phyloP scores from a whole-genome alignment of 2,113 vertebrate species.

The Urocynchramus pylzowi region DNA sequence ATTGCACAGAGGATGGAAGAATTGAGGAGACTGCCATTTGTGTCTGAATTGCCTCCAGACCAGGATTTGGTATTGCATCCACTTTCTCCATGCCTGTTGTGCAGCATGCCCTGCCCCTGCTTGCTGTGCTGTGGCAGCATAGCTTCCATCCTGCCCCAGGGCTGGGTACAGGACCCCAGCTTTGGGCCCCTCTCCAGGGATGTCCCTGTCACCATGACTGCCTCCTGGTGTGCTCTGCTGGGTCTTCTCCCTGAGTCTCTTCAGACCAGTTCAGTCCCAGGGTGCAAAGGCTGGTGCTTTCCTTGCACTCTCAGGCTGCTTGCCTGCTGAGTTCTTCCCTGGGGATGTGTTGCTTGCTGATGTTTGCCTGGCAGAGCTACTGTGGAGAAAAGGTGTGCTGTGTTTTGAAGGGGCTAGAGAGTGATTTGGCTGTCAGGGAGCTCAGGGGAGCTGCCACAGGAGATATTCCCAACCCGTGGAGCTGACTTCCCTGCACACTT shows the following conservation, averaged over 20 bases:
- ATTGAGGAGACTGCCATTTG: background rate
- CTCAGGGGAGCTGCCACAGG: background rate
- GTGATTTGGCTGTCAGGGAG: background rate
- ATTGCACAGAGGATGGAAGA: background rate
- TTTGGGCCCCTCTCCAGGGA: background rate
- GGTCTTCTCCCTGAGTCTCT: rapidly evolving
- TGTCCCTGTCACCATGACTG: background rate
- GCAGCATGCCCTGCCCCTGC: background rate
- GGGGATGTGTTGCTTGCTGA: background rate
- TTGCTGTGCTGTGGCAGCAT: background rate
- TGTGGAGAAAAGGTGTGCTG: background rate
- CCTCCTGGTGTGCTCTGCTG: rapidly evolving
- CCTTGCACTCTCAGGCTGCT: background rate
- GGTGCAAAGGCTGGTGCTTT: background rate
- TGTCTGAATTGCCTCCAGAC: background rate
- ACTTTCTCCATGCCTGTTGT: rapidly evolving
- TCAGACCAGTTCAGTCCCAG: background rate
- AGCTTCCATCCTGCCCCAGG: background rate
- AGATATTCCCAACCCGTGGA: background rate
- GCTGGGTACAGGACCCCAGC: background rate
- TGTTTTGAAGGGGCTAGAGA: background rate
- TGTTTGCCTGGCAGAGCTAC: background rate
- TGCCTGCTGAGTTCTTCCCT: background rate
- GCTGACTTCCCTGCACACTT: background rate
- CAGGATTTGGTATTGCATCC: background rate